Percentiles rank a stretch among this genome's conserved stretches.
These are phyloP conservation scores for Octonoba sinensis DNA, from an alignment of 2,888 invertebrate genomes.

Conservation along the genomic window DNA sequence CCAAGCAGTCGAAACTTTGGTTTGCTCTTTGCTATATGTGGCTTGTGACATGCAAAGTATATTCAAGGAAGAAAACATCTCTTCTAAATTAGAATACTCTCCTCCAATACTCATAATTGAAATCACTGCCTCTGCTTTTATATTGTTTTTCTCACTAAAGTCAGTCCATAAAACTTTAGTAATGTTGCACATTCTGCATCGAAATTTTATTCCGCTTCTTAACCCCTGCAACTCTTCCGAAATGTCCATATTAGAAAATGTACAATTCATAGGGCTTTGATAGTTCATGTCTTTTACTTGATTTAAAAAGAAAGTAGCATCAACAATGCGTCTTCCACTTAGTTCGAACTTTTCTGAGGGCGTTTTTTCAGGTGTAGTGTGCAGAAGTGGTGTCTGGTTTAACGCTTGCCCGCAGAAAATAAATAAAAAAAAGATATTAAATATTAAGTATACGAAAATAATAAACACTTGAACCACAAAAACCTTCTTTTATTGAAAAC, in stretches of 20 bases:
- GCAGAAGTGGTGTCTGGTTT: too few relatives aligned
- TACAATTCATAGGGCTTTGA: neutral
- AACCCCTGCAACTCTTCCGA: neutral
- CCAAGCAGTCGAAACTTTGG: neutral
- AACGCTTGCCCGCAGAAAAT: too few relatives aligned
- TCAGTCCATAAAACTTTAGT: constrained; percentile 8
- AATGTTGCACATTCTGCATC: constrained; percentile 6
- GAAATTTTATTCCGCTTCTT: neutral
- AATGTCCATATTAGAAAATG: neutral
- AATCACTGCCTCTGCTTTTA: neutral
- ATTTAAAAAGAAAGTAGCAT: neutral
- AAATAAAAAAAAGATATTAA: too few relatives aligned
- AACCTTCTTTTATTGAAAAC: too few relatives aligned
- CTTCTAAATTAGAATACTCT: constrained; percentile 22
- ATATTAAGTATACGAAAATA: too few relatives aligned
- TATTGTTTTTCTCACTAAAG: neutral
- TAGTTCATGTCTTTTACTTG: neutral
- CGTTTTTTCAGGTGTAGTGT: too few relatives aligned
- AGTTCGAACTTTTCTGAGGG: too few relatives aligned
- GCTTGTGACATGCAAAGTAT: constrained; percentile 5
- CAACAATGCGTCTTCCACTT: constrained; percentile 2
- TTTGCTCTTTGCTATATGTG: constrained; percentile 1
- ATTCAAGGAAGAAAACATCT: constrained; percentile 7
- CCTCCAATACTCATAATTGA: constrained; percentile 6
- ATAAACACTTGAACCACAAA: too few relatives aligned